Conservation (phyloP, 2,888 invertebrate species). For the Hanleya hanleyi region DNA sequence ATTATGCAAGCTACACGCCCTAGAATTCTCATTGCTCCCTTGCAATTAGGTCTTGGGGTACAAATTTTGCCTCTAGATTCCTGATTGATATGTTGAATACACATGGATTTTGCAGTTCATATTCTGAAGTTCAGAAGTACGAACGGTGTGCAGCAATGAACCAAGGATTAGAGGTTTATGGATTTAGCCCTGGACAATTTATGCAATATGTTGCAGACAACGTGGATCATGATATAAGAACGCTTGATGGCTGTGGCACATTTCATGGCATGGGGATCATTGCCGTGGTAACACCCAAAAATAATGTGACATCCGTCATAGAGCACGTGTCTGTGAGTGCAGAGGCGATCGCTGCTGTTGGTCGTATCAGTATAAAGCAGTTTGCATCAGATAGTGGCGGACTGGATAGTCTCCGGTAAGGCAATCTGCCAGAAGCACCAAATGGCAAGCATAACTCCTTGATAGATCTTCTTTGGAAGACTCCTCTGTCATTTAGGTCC, state of each 20-base stretch:
- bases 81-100: slow-evolving; percentile 36
- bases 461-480: slow-evolving; percentile 26
- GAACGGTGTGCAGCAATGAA: slow-evolving; percentile 37
- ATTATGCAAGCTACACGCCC: slow-evolving; percentile 42
- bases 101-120: slow-evolving; percentile 42
- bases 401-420: too few relatives aligned
- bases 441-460: too few relatives aligned
- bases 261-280: slow-evolving; percentile 53
- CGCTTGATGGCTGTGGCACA: slow-evolving; percentile 45
- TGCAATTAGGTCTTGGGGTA: slow-evolving; percentile 38
- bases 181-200: slow-evolving; percentile 17
- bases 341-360: too few relatives aligned
- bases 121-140: slow-evolving; percentile 40
- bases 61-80: slow-evolving; percentile 38
- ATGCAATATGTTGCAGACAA: slow-evolving; percentile 50
- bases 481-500: background rate
- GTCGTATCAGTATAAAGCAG: too few relatives aligned
- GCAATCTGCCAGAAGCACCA: too few relatives aligned
- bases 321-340: too few relatives aligned
- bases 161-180: slow-evolving; percentile 26
- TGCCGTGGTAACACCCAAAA: slow-evolving; percentile 42
- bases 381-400: too few relatives aligned
- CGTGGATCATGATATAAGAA: slow-evolving; percentile 49
- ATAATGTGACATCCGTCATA: too few relatives aligned
- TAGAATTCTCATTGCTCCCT: slow-evolving; percentile 32